Percentiles rank a stretch among this genome's conserved stretches.
phyloP scores from a whole-genome alignment of 2,797 vertebrate genomes.

The Neosilurus hyrtlii region DNA sequence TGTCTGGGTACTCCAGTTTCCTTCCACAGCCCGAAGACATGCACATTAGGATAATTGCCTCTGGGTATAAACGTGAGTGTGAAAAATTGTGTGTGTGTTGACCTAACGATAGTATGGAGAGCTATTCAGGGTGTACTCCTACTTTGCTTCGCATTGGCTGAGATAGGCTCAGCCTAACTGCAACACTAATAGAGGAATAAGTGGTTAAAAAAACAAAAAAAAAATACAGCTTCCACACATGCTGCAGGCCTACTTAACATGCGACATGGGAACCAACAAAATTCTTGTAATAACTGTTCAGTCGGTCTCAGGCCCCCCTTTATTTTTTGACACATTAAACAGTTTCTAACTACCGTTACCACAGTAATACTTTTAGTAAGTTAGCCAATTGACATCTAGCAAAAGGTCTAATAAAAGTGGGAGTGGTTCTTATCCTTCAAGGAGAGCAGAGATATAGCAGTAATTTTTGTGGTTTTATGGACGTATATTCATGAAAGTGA shows the following conservation, averaged over 20 bases:
- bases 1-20: no score
- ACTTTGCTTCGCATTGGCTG: no score
- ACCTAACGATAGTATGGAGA: no score
- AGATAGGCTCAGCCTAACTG: no score
- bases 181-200: no score
- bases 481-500: slow-evolving; percentile 41
- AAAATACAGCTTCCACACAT: neutral
- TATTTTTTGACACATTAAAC: neutral
- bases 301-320: neutral
- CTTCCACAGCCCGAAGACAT: no score
- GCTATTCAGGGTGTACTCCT: no score
- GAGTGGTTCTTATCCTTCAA: neutral
- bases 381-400: neutral
- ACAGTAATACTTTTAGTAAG: neutral
- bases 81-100: no score
- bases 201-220: no score
- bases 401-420: neutral
- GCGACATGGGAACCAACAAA: neutral
- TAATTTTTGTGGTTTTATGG: neutral
- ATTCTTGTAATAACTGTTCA: neutral
- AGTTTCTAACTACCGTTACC: neutral
- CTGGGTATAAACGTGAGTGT: no score
- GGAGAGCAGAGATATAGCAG: neutral
- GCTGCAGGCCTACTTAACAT: neutral
- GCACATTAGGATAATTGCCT: no score